phyloP scores from a whole-genome alignment of 2,888 invertebrate genomes.

The Tachystola acroxantha region DNA sequence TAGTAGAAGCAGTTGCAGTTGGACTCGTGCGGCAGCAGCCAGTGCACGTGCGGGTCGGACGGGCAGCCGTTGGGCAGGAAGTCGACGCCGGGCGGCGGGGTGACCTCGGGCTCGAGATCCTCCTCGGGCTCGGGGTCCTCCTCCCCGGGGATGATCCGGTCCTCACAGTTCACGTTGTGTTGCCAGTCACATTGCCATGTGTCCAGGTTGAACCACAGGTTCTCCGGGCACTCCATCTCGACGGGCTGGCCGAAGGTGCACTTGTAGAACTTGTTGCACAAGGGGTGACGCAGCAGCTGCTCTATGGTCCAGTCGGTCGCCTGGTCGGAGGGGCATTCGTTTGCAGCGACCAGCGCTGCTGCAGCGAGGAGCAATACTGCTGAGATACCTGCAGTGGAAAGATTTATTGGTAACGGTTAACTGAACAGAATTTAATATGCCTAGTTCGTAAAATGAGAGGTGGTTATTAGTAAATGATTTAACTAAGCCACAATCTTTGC shows the following conservation, averaged over 20 bases:
- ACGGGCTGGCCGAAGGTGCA: conserved; percentile 81
- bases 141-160: conserved; percentile 34
- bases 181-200: conserved; percentile 79
- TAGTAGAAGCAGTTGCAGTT: conserved; percentile 51
- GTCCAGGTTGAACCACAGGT: conserved; percentile 76
- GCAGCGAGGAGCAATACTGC: background rate
- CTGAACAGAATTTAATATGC: background rate
- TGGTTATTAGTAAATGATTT: no score
- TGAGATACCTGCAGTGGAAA: background rate
- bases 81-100: conserved; percentile 16
- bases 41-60: conserved; percentile 42
- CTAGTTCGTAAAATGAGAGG: no score
- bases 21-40: conserved; percentile 46
- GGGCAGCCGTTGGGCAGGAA: conserved; percentile 57
- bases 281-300: conserved; percentile 39
- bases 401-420: background rate
- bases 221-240: conserved; percentile 75
- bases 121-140: conserved; percentile 43
- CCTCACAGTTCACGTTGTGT: conserved; percentile 79
- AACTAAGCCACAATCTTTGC: no score
- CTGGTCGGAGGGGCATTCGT: background rate
- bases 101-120: conserved; percentile 1
- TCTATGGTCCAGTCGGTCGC: conserved; percentile 2
- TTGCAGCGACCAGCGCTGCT: background rate
- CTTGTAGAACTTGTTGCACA: conserved; percentile 81